phyloP scores from a whole-genome alignment of 2,113 vertebrate genomes.

The Mugil cephalus region DNA sequence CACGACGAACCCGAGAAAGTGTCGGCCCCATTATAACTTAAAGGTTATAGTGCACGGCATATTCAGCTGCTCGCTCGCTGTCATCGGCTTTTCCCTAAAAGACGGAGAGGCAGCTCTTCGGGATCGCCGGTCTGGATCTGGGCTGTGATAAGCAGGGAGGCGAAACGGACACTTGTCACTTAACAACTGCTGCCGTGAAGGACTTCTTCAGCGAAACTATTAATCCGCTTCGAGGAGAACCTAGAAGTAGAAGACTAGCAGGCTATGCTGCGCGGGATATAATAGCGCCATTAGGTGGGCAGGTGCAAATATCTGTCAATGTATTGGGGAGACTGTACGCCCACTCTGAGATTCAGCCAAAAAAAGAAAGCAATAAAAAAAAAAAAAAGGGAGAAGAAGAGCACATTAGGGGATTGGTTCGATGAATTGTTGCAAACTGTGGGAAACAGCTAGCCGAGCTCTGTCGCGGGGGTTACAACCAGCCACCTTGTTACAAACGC shows the following conservation, averaged over 20 bases:
- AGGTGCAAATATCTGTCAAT: slow-evolving; percentile 14
- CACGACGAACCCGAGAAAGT: slow-evolving; percentile 18
- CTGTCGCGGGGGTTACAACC: not conserved
- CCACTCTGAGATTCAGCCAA: not conserved
- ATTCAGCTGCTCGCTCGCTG: slow-evolving; percentile 23
- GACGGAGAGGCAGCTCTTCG: slow-evolving; percentile 36
- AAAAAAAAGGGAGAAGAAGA: too few species aligned
- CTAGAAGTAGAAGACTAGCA: not conserved
- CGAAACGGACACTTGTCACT: slow-evolving; percentile 47
- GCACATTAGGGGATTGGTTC: too few species aligned
- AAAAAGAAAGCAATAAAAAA: not conserved
- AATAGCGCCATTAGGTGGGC: slow-evolving; percentile 12
- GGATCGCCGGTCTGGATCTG: slow-evolving; percentile 39
- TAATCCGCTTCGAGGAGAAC: slow-evolving; percentile 44
- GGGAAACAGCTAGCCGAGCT: too few species aligned
- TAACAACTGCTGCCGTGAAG: slow-evolving; percentile 54
- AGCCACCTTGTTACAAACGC: not conserved
- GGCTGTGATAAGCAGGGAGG: slow-evolving; percentile 44
- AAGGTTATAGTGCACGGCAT: slow-evolving; percentile 11
- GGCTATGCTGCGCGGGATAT: slow-evolving; percentile 8
- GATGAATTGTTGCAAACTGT: too few species aligned
- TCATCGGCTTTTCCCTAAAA: slow-evolving; percentile 18
- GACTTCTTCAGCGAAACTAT: slow-evolving; percentile 65
- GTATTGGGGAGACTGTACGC: not conserved
- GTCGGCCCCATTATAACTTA: slow-evolving; percentile 1